Evolutionary conservation across 2,797 vertebrate genomes (phyloP).

Genomic region (Acanthornis magna): DNA sequence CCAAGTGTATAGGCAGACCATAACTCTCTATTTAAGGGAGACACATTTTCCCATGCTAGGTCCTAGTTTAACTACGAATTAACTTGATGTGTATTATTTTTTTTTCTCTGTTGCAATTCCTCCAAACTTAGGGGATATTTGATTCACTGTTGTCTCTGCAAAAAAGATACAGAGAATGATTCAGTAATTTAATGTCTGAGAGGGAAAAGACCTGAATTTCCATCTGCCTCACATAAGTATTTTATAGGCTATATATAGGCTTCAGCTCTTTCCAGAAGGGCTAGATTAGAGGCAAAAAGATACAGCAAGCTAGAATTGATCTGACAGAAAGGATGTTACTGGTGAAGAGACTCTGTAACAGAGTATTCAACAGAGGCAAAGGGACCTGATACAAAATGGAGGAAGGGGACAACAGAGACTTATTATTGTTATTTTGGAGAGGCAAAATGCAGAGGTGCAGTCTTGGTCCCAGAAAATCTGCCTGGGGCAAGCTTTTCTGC

Average conservation of each 20-base stretch:
- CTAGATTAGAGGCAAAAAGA: background rate
- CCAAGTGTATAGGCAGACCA: background rate
- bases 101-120: background rate
- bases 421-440: background rate
- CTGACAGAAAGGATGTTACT: background rate
- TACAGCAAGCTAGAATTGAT: background rate
- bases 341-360: background rate
- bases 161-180: background rate
- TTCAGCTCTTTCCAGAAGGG: slow-evolving; percentile 26
- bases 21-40: background rate
- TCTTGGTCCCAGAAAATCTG: background rate
- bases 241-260: slow-evolving; percentile 50
- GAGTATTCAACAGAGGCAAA: background rate
- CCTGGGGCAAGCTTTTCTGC: background rate
- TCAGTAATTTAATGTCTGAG: slow-evolving; percentile 2
- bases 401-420: background rate
- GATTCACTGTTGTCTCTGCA: background rate
- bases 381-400: background rate
- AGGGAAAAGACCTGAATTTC: slow-evolving; percentile 34
- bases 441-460: rapidly evolving
- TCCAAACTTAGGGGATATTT: background rate
- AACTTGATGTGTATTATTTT: background rate
- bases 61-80: background rate
- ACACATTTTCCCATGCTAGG: background rate
- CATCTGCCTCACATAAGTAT: slow-evolving; percentile 26